Base-by-base conservation (phyloP, 2,113 vertebrate genomes). In the Ondatra zibethicus region DNA sequence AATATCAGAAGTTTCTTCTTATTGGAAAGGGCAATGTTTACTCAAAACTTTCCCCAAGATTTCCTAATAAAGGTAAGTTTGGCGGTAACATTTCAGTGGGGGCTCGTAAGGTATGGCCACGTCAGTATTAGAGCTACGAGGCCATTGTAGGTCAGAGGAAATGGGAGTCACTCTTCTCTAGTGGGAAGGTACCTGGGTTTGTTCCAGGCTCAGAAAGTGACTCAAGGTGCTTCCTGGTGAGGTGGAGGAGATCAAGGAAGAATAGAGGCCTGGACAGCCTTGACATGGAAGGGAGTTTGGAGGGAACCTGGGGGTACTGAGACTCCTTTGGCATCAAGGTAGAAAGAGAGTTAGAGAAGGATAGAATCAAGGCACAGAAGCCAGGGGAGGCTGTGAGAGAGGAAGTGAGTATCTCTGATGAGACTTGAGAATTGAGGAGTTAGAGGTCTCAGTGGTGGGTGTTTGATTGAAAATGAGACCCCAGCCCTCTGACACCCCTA, bases 121-220 rank as follows among this genome's bases (percentile, higher is more conserved):
- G 23, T 75, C 42, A 47, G 39, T 63, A n/a, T 31, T 78, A 27
- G 36, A 39, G 42, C 11, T 92, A 36, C 42, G 50, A 85, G 68
- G 1, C 39, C 76, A 16, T 95, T 95, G 77, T 47, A 87, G 33
- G 25, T 63, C 9, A 45, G 70, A 95, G 70, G 76, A 96, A 80
- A 75, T 68, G 36, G 5, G 89, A 89, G 11, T 77, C 5, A 73
- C 36, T 55, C 0, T 85, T 55, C 27, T 31, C 36, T 58, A 90
- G 39, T 39, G 25, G 36, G 16, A 65, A 72, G 73, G 36, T 11
- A 31, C 27, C 13, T 45, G 50, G 50, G 3, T 52, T 27, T 77
- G 52, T 50, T 33, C 72, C 36, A 10, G 87, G 58, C 58, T 63
- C 23, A 13, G n/a, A 31, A 33, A 68, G 39, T 73, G 42, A 72